These are phyloP conservation scores for Camelus dromedarius DNA, from an alignment of 2,113 vertebrate genomes.

Conservation along the genomic window DNA sequence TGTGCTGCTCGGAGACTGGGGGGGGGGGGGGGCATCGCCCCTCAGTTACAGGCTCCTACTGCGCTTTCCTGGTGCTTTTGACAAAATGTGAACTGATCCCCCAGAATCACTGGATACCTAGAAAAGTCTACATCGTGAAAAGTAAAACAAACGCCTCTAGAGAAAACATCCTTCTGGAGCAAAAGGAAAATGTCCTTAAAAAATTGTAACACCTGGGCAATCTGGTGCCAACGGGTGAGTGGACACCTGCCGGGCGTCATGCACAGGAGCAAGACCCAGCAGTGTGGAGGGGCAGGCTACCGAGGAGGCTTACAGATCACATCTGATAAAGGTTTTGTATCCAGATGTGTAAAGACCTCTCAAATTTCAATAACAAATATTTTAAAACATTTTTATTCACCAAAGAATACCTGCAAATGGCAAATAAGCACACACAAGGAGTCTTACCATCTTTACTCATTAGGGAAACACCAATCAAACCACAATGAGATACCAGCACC, in stretches of 20 bases:
- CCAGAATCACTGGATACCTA: not conserved
- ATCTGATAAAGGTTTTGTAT: not conserved
- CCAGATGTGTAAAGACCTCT: not conserved
- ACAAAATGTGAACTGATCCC: not conserved
- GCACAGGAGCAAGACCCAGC: not conserved
- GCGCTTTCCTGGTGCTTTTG: not conserved
- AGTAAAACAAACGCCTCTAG: not conserved
- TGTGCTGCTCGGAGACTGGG: rapidly evolving
- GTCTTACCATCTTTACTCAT: rapidly evolving
- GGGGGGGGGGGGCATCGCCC: not conserved
- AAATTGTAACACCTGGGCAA: not conserved
- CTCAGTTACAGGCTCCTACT: too few relatives aligned
- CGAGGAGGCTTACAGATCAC: not conserved
- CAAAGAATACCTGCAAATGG: not conserved
- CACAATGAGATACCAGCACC: rapidly evolving
- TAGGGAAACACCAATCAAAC: not conserved
- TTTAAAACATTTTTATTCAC: not conserved
- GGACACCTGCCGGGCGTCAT: rapidly evolving
- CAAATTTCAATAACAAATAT: not conserved
- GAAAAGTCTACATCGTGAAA: not conserved
- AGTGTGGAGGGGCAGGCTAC: rapidly evolving
- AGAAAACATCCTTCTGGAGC: not conserved
- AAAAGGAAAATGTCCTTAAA: not conserved
- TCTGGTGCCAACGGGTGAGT: rapidly evolving
- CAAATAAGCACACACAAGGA: not conserved